These are phyloP conservation scores for Caenorhabditis sp. DNA, from an alignment of 2,888 invertebrate genomes.

Conservation along the genomic window DNA sequence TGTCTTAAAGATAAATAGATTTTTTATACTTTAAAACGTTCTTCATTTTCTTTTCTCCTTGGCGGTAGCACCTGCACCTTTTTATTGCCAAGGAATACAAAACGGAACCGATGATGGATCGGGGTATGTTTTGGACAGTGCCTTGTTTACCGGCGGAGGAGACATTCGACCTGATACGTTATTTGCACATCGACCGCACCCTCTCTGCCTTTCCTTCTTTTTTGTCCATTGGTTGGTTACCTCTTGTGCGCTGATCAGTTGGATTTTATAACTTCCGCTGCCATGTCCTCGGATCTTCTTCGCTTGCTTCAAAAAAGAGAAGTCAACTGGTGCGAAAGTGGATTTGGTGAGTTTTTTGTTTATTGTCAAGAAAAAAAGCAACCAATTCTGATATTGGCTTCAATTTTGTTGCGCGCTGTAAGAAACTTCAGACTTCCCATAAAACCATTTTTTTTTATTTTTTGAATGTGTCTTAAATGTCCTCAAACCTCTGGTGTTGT, in stretches of 20 bases:
- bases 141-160: conserved; percentile 55
- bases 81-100: conserved; percentile 23
- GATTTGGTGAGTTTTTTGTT: conserved; percentile 40
- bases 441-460: neutral
- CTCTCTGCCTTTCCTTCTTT: conserved; percentile 28
- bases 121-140: conserved; percentile 47
- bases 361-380: too few relatives aligned
- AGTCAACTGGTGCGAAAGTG: conserved; percentile 57
- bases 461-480: conserved; percentile 12
- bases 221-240: conserved; percentile 55
- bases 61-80: too few relatives aligned
- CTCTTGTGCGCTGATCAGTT: conserved; percentile 39
- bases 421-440: too few relatives aligned
- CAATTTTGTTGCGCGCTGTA: neutral
- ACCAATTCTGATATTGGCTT: too few relatives aligned
- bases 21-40: neutral
- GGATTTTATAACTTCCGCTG: neutral
- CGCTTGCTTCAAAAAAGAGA: conserved; percentile 45
- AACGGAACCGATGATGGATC: conserved; percentile 20
- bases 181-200: conserved; percentile 55
- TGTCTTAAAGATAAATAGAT: conserved; percentile 14
- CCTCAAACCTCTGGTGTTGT: conserved; percentile 17
- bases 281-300: conserved; percentile 31
- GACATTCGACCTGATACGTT: conserved; percentile 62
- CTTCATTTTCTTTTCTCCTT: too few relatives aligned